Percentiles rank a stretch among this genome's conserved stretches.
These are phyloP conservation scores for Lagopus leucura DNA, from an alignment of 2,113 vertebrate genomes.

Conservation along the genomic window DNA sequence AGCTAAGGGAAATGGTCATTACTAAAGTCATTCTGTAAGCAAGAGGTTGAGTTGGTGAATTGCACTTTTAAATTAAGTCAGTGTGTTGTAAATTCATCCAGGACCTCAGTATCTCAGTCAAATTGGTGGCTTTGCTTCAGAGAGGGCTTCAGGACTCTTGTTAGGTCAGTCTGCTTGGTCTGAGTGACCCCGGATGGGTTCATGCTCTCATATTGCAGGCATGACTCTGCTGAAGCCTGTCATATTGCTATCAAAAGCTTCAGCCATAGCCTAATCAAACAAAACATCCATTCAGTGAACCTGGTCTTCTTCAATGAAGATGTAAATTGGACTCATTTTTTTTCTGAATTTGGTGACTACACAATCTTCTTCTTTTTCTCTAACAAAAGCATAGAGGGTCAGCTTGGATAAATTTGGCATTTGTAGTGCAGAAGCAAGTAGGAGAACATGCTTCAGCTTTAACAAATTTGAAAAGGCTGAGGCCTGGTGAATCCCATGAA, in stretches of 20 bases:
- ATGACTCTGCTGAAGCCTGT: neutral
- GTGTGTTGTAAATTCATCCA: neutral
- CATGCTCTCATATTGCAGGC: neutral
- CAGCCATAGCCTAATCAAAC: neutral
- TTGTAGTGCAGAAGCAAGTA: neutral
- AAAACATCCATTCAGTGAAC: neutral
- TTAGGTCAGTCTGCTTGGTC: neutral
- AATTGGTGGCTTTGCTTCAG: neutral
- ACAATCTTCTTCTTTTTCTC: neutral
- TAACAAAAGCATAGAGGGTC: neutral
- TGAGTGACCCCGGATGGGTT: neutral
- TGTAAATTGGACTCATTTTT: neutral
- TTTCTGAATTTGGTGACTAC: fast-evolving
- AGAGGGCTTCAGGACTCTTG: neutral
- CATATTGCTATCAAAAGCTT: neutral
- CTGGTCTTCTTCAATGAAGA: neutral
- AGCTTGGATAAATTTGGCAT: neutral
- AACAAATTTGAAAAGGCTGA: neutral
- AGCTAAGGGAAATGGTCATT: neutral
- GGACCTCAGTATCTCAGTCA: neutral
- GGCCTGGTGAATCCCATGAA: neutral
- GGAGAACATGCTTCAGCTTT: neutral
- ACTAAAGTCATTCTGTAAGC: neutral
- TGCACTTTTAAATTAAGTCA: neutral
- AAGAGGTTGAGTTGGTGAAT: neutral